Base-by-base conservation (phyloP, 2,113 vertebrate species). In the Desmodus rotundus region DNA sequence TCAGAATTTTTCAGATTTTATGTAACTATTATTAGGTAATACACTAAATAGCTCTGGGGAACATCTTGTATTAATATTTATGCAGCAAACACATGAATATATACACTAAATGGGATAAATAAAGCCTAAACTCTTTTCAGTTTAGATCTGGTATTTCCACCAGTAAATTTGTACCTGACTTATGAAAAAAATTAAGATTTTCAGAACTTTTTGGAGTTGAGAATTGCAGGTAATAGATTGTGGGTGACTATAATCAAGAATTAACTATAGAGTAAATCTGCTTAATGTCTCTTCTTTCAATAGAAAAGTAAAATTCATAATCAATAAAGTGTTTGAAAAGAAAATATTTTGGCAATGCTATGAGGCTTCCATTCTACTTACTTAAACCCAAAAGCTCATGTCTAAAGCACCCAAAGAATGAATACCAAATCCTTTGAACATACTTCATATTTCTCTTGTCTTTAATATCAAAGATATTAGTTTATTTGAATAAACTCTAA, bases 231-330 rank as follows among this genome's bases (percentile, higher is more conserved):
- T 87, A 65, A 90, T 72, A 36, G 38, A 31, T 31, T 76, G 8
- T 50, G 10, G 22, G n/a, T 1, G 20, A 65, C 4, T n/a, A 65
- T 38, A 68, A n/a, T 50, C 33, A 94, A 83, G 63, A 95, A 84
- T 87, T 74, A 68, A 4, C 41, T 96, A 61, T 24, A 24, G 43
- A 81, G 67, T 47, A 76, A 81, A 80, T 91, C 36, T 45, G n/a
- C 12, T 72, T 90, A 85, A 88, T 81, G 28, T 50, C 33, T 70
- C 73, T 91, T 94, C 67, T 33, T 96, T 45, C 28, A 74, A 65
- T 22, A 94, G 56, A 81, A 88, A 81, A 80, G 31, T 70, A 84
- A 87, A 96, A 80, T 14, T 92, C 77, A 91, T 6, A 63, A 68
- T 83, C 31, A 33, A 17, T 68, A 84, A 56, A 47, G 17, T 52